Evolutionary conservation across 1,140 invertebrate genomes (phyloP).

Genomic region (Heliconius eleuchia): DNA sequence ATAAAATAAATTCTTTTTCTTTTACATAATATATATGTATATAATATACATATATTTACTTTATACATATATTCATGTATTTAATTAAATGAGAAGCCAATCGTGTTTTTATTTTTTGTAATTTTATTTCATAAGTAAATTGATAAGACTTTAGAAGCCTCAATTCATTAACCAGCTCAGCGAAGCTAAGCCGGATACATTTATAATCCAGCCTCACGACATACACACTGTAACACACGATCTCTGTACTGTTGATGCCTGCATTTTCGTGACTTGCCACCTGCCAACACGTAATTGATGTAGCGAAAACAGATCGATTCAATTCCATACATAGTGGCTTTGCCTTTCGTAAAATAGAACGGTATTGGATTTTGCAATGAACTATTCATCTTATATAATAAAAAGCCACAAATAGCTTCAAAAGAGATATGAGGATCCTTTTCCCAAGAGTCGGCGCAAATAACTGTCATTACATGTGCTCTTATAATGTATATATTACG

Average conservation of each 20-base stretch:
- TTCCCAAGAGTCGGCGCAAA: not conserved
- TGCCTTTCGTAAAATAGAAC: constrained; percentile 2
- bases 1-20: not conserved
- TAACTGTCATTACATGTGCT: constrained; percentile 1
- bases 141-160: constrained; percentile 2
- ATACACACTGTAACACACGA: constrained; percentile 48
- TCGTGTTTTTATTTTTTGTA: not conserved
- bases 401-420: not conserved
- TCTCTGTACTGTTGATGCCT: constrained; percentile 50
- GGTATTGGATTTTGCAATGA: constrained; percentile 4
- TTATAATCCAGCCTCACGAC: constrained; percentile 40
- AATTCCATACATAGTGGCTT: constrained; percentile 13
- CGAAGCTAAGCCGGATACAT: constrained; percentile 28
- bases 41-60: not conserved
- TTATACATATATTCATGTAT: not conserved
- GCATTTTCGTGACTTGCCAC: constrained; percentile 53
- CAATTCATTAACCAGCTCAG: constrained; percentile 1
- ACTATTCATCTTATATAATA: not conserved
- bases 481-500: not conserved
- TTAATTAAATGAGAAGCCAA: not conserved
- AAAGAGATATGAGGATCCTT: not conserved
- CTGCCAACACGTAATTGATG: constrained; percentile 43
- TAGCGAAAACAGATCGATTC: constrained; percentile 37
- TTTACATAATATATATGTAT: not conserved
- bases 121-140: not conserved